A percentile compares a stretch with the other conserved stretches of the same genome.
Evolutionary conservation across 2,888 invertebrate genomes (phyloP).

Genomic region (Microplitis deprimator): DNA sequence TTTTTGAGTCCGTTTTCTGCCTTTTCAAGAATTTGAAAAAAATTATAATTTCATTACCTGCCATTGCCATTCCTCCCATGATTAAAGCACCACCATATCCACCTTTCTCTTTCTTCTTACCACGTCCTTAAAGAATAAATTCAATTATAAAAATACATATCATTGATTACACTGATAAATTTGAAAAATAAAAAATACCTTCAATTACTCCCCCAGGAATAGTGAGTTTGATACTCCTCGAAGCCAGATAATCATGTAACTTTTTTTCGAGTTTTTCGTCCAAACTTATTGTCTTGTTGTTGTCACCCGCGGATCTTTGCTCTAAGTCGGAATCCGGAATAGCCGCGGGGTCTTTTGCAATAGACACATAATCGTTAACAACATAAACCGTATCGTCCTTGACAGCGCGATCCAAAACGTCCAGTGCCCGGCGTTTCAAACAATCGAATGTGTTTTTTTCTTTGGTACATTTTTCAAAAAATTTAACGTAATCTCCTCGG

Average conservation of each 20-base stretch:
- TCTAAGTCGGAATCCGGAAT: constrained; percentile 38
- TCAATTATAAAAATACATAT: constrained; percentile 24
- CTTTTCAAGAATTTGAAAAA: not conserved
- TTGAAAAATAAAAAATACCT: constrained; percentile 57
- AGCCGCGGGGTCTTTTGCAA: constrained; percentile 59
- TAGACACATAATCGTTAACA: constrained; percentile 66
- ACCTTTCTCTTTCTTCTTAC: constrained; percentile 70
- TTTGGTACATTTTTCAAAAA: constrained; percentile 65
- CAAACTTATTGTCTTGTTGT: constrained; percentile 57
- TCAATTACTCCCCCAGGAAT: constrained; percentile 68
- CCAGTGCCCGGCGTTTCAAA: constrained; percentile 63
- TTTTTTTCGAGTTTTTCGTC: constrained; percentile 67
- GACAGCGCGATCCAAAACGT: constrained; percentile 65
- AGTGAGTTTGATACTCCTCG: constrained; percentile 66
- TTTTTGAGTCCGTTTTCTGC: not conserved
- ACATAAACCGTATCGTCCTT: constrained; percentile 65
- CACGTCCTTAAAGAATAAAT: constrained; percentile 71
- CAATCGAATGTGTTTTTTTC: constrained; percentile 68
- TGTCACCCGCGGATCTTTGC: constrained; percentile 38
- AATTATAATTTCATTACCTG: constrained; percentile 64
- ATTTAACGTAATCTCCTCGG: constrained; percentile 59
- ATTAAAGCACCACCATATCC: constrained; percentile 73
- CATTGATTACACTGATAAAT: constrained; percentile 11
- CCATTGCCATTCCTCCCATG: constrained; percentile 76
- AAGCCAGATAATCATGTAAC: constrained; percentile 65